Conservation (phyloP, 2,113 vertebrate genomes). For the Nibea albiflora region DNA sequence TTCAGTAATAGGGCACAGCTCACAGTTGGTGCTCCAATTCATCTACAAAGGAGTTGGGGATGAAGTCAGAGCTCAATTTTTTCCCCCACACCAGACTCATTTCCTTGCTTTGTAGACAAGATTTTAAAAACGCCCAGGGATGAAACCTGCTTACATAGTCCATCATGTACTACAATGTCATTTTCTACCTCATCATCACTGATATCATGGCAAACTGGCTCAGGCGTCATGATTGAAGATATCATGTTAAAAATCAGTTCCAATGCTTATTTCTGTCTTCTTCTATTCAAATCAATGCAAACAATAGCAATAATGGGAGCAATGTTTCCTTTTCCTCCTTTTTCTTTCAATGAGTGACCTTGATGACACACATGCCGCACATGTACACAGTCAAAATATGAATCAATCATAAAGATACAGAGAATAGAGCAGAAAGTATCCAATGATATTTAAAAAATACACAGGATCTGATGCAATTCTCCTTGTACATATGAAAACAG, state of each 20-base stretch:
- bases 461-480: slow-evolving; percentile 57
- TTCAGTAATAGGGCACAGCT: not conserved
- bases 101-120: no score
- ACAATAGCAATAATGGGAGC: not conserved
- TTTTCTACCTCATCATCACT: no score
- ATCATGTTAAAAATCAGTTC: not conserved
- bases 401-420: slow-evolving; percentile 17
- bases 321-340: not conserved
- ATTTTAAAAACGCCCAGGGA: not conserved
- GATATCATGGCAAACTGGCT: not conserved
- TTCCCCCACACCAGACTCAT: not conserved
- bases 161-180: no score
- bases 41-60: not conserved
- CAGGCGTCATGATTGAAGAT: not conserved
- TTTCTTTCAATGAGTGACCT: not conserved
- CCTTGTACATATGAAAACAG: slow-evolving; percentile 14
- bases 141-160: not conserved
- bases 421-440: slow-evolving; percentile 20
- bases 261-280: not conserved
- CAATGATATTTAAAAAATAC: not conserved
- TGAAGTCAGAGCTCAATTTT: not conserved
- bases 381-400: not conserved
- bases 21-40: not conserved
- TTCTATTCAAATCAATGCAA: not conserved
- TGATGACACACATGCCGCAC: not conserved